These are phyloP conservation scores for Heliothis virescens DNA, from an alignment of 1,140 invertebrate genomes.

Conservation along the genomic window DNA sequence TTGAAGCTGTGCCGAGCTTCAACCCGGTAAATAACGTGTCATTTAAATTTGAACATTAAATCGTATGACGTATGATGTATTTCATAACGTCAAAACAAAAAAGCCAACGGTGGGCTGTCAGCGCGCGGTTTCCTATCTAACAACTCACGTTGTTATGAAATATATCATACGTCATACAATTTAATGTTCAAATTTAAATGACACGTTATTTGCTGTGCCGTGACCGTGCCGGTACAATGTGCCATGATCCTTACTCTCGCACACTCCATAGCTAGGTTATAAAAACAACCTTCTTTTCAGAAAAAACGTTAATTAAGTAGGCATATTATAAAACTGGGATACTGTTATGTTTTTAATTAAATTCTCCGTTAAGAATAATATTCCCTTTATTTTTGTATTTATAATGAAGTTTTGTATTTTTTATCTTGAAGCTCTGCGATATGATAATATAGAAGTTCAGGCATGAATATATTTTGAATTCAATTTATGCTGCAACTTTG, in stretches of 20 bases:
- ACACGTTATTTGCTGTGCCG: too few species aligned
- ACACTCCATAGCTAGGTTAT: constrained; percentile 45
- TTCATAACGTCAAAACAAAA: too few species aligned
- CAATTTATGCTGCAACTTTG: constrained; percentile 5
- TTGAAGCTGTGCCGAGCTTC: too few species aligned
- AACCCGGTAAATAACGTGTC: too few species aligned
- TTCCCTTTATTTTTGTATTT: constrained; percentile 39
- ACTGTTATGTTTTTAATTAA: constrained; percentile 50
- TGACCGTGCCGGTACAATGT: too few species aligned
- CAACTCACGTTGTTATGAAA: too few species aligned
- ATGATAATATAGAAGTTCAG: constrained; percentile 15
- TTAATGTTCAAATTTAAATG: too few species aligned
- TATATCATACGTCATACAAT: too few species aligned
- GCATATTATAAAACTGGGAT: constrained; percentile 46
- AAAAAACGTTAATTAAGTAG: constrained; percentile 54
- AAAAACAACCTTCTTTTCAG: constrained; percentile 40
- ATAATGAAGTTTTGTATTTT: constrained; percentile 18
- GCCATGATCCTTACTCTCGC: not conserved
- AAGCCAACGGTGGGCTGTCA: too few species aligned
- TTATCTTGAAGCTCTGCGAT: constrained; percentile 19
- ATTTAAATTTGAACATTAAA: too few species aligned
- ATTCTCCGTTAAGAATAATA: constrained; percentile 42
- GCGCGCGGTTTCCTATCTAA: too few species aligned
- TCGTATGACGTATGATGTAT: too few species aligned
- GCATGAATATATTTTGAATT: constrained; percentile 32